Conservation (phyloP, 1,140 invertebrate species). For the Holcopasites calliopsidis region DNA sequence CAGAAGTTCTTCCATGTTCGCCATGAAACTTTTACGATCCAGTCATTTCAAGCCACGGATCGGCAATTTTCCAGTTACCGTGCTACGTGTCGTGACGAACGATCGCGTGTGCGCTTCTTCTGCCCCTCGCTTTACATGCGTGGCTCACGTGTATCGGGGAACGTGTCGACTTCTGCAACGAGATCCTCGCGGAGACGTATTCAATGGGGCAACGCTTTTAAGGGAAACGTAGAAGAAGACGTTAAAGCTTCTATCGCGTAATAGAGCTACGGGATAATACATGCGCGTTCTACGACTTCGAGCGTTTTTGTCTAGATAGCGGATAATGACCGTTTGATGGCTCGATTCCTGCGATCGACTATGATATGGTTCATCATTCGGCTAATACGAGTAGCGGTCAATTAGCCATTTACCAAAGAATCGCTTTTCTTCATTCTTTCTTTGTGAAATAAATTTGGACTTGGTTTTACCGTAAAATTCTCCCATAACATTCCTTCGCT, state of each 20-base stretch:
- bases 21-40: slow-evolving; percentile 36
- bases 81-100: slow-evolving; percentile 32
- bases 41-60: slow-evolving; percentile 23
- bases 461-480: no score
- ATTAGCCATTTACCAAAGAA: no score
- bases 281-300: background rate
- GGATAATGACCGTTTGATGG: background rate
- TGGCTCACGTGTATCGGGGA: slow-evolving; percentile 31
- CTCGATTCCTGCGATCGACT: background rate
- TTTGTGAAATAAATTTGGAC: no score
- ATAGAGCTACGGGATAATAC: background rate
- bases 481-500: no score
- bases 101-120: slow-evolving; percentile 32
- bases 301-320: background rate
- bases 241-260: background rate
- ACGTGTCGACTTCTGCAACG: slow-evolving; percentile 8
- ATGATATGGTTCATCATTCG: no score
- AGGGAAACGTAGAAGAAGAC: slow-evolving; percentile 8
- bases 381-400: no score
- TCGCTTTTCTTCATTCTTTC: no score
- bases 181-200: background rate
- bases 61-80: slow-evolving; percentile 33
- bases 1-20: no score
- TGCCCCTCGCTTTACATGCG: slow-evolving; percentile 14
- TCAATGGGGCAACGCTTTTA: background rate